Percentiles rank a stretch among this genome's conserved stretches.
Conservation (phyloP, 2,888 invertebrate species). For the Phengaris arion region DNA sequence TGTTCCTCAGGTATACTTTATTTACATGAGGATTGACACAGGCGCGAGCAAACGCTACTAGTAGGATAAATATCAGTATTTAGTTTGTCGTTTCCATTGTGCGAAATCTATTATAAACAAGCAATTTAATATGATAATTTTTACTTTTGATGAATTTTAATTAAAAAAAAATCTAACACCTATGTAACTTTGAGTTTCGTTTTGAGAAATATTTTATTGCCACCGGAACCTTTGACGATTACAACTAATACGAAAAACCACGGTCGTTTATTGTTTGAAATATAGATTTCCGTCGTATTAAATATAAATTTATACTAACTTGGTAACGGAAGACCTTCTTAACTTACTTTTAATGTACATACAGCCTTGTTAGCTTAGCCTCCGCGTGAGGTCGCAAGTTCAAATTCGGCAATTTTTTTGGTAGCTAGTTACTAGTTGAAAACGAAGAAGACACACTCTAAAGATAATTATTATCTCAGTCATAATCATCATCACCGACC, state of each 20-base stretch:
- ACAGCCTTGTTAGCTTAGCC: conserved; percentile 21
- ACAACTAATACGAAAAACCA: conserved; percentile 5
- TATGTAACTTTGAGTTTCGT: no score
- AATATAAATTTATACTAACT: conserved; percentile 24
- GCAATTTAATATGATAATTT: no score
- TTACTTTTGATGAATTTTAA: no score
- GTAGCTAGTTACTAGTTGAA: neutral
- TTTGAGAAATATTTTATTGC: neutral
- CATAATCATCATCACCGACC: neutral
- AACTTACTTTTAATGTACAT: conserved; percentile 22
- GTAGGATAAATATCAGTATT: no score
- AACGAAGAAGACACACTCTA: neutral
- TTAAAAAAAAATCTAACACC: no score
- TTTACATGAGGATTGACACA: no score
- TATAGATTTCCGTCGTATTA: conserved; percentile 24
- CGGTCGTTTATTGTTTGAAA: conserved; percentile 21
- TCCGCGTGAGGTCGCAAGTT: conserved; percentile 22
- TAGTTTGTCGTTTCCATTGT: no score
- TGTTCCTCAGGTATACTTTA: no score
- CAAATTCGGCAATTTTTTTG: conserved; percentile 21
- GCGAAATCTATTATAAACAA: no score
- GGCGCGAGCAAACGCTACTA: no score
- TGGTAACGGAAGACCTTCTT: conserved; percentile 23
- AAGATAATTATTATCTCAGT: neutral
- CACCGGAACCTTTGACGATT: neutral